Conservation (phyloP, 2,113 vertebrate genomes). For the Eretmochelys imbricata region DNA sequence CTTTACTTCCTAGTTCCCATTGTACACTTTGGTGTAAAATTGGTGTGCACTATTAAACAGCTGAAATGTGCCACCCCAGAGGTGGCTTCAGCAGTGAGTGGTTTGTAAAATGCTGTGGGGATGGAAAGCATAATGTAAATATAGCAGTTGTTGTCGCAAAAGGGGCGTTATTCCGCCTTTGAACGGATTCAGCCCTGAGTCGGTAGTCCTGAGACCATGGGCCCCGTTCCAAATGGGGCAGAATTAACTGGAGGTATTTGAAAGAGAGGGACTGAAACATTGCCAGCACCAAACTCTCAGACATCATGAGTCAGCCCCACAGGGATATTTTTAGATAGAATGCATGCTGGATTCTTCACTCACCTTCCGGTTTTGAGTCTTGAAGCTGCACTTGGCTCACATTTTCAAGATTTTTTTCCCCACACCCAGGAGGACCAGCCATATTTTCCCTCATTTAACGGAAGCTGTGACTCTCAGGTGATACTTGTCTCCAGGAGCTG, state of each 20-base stretch:
- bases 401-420: background rate
- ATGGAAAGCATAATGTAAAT: background rate
- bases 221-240: background rate
- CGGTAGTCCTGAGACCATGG: background rate
- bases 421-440: background rate
- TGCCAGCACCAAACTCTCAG: background rate
- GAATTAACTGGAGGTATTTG: background rate
- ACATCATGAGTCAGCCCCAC: background rate
- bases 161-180: background rate
- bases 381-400: background rate
- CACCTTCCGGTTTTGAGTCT: background rate
- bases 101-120: accelerated
- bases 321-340: background rate
- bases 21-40: background rate
- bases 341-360: background rate
- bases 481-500: background rate
- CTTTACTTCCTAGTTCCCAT: background rate
- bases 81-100: background rate
- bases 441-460: background rate
- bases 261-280: background rate
- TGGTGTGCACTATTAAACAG: background rate
- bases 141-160: background rate
- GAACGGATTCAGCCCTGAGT: background rate
- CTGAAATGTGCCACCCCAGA: background rate
- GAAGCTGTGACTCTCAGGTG: no score